Evolutionary conservation across 2,113 vertebrate genomes (phyloP).

Genomic region (Macaca mulatta): DNA sequence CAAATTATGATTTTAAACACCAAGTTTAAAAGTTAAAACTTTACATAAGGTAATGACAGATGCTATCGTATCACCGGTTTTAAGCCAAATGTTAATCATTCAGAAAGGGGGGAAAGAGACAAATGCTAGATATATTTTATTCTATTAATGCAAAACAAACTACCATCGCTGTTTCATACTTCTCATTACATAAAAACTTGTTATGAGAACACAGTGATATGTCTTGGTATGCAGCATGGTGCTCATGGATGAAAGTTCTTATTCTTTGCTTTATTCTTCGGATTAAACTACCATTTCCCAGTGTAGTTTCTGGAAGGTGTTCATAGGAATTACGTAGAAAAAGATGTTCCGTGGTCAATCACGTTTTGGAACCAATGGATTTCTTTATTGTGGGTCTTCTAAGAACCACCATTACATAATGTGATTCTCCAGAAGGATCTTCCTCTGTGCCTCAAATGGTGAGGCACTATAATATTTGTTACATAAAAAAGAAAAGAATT

Average conservation of each 20-base stretch:
- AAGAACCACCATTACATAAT: not conserved
- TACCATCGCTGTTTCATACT: too few species aligned
- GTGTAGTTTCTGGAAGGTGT: not conserved
- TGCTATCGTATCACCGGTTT: not conserved
- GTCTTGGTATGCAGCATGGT: not conserved
- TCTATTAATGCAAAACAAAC: not conserved
- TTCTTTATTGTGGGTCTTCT: not conserved
- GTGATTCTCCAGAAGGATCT: not conserved
- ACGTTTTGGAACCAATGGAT: not conserved
- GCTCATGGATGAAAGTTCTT: not conserved
- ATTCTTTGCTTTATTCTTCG: not conserved
- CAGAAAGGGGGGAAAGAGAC: not conserved
- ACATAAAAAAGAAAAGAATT: not conserved
- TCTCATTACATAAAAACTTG: not conserved
- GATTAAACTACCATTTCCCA: not conserved
- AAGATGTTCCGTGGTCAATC: not conserved
- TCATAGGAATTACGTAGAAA: not conserved
- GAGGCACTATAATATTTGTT: not conserved
- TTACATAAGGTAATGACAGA: not conserved
- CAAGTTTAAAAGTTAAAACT: conserved; percentile 38
- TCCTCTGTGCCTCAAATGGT: not conserved
- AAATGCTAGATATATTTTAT: not conserved
- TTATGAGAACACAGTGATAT: not conserved
- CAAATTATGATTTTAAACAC: not conserved
- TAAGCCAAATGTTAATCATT: not conserved